Base-by-base conservation (phyloP, 2,113 vertebrate genomes). In the Sula dactylatra region DNA sequence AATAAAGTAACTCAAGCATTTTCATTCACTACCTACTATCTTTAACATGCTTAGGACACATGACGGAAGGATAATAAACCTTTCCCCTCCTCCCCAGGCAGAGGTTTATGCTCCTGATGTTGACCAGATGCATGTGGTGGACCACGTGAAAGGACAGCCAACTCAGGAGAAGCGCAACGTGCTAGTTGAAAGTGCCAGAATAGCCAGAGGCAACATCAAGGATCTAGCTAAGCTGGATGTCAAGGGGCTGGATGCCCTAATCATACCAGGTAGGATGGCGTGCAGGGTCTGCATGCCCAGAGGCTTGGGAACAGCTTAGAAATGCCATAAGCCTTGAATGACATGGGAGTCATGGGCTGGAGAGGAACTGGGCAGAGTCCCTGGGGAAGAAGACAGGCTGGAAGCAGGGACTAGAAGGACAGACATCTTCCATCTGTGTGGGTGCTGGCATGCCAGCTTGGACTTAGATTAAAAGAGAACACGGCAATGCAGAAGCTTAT, bases 121-220 rank as follows among this genome's bases (percentile, higher is more conserved):
- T 3, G 98, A 98, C 22, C 99, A 99, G 98, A 99, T 99, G 99
- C 99, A 99, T 8, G 99, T 99, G 65, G 98, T 99, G 62, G 97
- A 99, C 59, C 99, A 99, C 1, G 26, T 97, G 59, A 99, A 98
- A 86, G 98, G 99, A 9, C 96, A 98, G 8, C 99, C 98, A 0
- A 97, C 97, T 1, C 83, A 98, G 50, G 99, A 99, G 97, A 99
- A 97, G 74, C 97, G 99, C 47, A 99, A 99, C 5, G 99, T 99
- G 71, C 93, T 99, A 31, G 98, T 98, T 73, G 99, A 99, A 91
- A 99, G 99, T 4, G 98, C 99, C 16, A 96, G 99, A 40, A 98
- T 99, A 58, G 99, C 98, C 64, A 97, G 99, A 27, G 99, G 99
- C 38, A 98, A 99, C 73, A 98, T 99, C 94, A 98, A 98, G 91